Evolutionary conservation across 30 jellyfish, hydroid and myxozoan genomes (phyloP).

Genomic region (Hydra vulgaris): DNA sequence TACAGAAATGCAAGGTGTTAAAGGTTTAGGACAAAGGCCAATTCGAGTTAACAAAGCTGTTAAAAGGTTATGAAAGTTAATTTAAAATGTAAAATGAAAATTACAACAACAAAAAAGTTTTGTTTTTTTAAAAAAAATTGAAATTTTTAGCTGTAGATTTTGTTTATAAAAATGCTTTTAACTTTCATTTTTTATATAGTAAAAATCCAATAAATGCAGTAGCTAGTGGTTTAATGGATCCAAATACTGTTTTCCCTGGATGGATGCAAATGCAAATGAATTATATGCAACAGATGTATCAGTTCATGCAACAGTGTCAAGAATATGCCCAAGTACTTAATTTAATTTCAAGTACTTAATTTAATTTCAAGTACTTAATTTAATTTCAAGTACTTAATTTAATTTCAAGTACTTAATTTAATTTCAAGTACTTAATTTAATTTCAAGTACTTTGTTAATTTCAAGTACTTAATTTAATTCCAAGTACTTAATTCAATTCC

Average conservation of each 20-base stretch:
- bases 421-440: too few relatives aligned
- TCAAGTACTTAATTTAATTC: too few relatives aligned
- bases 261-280: conserved; percentile 37
- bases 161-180: too few relatives aligned
- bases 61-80: conserved; percentile 14
- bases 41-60: conserved; percentile 67
- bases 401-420: too few relatives aligned
- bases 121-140: too few relatives aligned
- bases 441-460: too few relatives aligned
- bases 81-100: background rate
- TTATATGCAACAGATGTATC: conserved; percentile 33
- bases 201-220: background rate
- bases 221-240: background rate
- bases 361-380: too few relatives aligned
- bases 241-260: conserved; percentile 9
- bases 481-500: too few relatives aligned
- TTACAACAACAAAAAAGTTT: too few relatives aligned
- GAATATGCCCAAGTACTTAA: conserved; percentile 26
- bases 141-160: too few relatives aligned
- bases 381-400: too few relatives aligned
- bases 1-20: conserved; percentile 73
- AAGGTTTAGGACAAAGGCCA: conserved; percentile 68
- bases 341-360: background rate
- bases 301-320: conserved; percentile 36
- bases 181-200: too few relatives aligned